phyloP scores from a whole-genome alignment of 1,140 invertebrate species.

The Bombus confusus region DNA sequence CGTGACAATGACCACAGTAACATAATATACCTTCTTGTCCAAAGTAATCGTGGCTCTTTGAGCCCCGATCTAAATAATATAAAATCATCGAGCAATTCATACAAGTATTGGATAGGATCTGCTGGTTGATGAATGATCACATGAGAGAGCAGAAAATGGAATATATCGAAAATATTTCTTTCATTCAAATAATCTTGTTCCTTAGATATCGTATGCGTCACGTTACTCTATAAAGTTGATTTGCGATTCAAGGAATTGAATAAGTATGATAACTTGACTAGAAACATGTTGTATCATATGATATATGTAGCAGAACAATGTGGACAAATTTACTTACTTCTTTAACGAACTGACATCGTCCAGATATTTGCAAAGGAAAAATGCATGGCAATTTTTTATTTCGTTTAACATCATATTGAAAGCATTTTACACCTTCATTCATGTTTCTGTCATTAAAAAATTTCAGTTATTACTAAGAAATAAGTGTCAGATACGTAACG shows the following conservation, averaged over 20 bases:
- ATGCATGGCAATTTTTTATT: not conserved
- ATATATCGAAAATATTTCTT: slow-evolving; percentile 80
- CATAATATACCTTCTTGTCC: slow-evolving; percentile 64
- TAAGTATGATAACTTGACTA: no score
- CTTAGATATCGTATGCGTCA: not conserved
- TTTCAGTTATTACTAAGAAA: not conserved
- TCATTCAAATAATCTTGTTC: slow-evolving; percentile 69
- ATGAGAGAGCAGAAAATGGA: slow-evolving; percentile 81
- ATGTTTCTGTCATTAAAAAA: slow-evolving; percentile 17
- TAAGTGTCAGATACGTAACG: not conserved
- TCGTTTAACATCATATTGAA: not conserved
- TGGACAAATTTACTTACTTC: not conserved
- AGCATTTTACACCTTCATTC: not conserved
- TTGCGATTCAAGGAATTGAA: not conserved
- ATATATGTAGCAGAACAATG: not conserved
- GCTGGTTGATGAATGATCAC: slow-evolving; percentile 76
- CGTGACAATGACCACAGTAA: not conserved
- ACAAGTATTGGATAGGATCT: slow-evolving; percentile 81
- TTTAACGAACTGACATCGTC: not conserved
- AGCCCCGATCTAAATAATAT: slow-evolving; percentile 80
- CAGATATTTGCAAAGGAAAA: no score
- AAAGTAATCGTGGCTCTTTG: slow-evolving; percentile 80
- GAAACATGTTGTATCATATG: no score
- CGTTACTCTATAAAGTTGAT: not conserved
- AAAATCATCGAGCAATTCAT: slow-evolving; percentile 81